phyloP scores from a whole-genome alignment of 1,140 invertebrate genomes.

The Ostrea edulis region DNA sequence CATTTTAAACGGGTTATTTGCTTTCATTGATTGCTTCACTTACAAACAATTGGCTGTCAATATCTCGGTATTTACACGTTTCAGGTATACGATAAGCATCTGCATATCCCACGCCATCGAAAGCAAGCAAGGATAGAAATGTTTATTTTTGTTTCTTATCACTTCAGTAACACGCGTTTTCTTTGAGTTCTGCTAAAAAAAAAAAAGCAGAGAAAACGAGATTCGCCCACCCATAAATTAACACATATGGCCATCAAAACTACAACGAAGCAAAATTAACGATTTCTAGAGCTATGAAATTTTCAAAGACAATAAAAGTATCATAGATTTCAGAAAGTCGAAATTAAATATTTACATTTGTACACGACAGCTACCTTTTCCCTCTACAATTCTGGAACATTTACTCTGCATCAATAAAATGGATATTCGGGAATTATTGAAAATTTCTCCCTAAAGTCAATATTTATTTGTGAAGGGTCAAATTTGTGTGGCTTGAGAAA shows the following conservation, averaged over 20 bases:
- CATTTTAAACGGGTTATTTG: slow-evolving; percentile 16
- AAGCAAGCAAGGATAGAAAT: neutral
- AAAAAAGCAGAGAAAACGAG: neutral
- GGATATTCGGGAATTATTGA: too few species aligned
- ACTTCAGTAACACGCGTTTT: neutral
- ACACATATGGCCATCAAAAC: neutral
- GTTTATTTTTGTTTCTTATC: neutral
- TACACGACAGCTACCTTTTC: too few species aligned
- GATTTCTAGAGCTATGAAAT: neutral
- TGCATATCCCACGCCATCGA: slow-evolving; percentile 13
- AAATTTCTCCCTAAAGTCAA: too few species aligned
- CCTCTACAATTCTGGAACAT: too few species aligned
- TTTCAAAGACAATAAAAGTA: too few species aligned
- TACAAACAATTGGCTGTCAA: neutral
- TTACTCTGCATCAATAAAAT: too few species aligned
- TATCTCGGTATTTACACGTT: slow-evolving; percentile 30
- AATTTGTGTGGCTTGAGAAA: too few species aligned
- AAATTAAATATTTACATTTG: too few species aligned
- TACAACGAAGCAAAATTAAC: neutral
- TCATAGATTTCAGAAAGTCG: too few species aligned
- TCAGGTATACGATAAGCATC: slow-evolving; percentile 21
- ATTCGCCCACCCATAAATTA: neutral
- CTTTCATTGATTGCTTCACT: slow-evolving; percentile 5
- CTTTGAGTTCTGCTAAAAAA: neutral
- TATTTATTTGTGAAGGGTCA: too few species aligned